Percentiles rank a stretch among this genome's conserved stretches.
phyloP scores from a whole-genome alignment of 2,888 invertebrate species.

The Monochamus alternatus region DNA sequence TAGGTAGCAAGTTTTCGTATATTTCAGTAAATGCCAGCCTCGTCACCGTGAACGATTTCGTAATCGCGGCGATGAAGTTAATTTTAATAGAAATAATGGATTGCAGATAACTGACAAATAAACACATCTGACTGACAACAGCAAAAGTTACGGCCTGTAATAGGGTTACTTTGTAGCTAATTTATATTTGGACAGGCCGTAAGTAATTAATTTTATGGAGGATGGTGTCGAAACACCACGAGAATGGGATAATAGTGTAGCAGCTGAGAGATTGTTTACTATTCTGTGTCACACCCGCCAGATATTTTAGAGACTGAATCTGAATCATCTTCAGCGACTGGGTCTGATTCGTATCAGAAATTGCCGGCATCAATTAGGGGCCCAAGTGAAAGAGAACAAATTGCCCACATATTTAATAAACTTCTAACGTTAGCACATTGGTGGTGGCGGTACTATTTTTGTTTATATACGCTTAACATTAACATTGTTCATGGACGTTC shows the following conservation, averaged over 20 bases:
- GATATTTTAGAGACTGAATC: background rate
- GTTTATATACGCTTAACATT: background rate
- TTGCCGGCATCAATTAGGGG: background rate
- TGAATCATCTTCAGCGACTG: background rate
- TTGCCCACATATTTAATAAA: background rate
- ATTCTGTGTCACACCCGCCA: background rate
- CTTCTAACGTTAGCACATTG: background rate
- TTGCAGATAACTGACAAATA: background rate
- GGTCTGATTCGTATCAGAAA: background rate
- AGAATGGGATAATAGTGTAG: background rate
- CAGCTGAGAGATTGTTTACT: constrained; percentile 11
- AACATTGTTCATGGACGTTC: constrained; percentile 1
- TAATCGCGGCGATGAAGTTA: background rate
- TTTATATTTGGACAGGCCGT: background rate
- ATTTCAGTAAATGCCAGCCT: no score
- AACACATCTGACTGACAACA: background rate
- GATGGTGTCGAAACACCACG: background rate
- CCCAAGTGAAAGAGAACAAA: background rate
- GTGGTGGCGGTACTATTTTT: background rate
- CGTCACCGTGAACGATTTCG: background rate
- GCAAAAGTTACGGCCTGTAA: background rate
- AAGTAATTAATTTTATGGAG: background rate
- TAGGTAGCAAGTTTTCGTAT: no score
- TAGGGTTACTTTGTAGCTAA: constrained; percentile 4
- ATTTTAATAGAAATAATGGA: background rate